phyloP scores from a whole-genome alignment of 2,797 vertebrate genomes.

The Psittacula echo region DNA sequence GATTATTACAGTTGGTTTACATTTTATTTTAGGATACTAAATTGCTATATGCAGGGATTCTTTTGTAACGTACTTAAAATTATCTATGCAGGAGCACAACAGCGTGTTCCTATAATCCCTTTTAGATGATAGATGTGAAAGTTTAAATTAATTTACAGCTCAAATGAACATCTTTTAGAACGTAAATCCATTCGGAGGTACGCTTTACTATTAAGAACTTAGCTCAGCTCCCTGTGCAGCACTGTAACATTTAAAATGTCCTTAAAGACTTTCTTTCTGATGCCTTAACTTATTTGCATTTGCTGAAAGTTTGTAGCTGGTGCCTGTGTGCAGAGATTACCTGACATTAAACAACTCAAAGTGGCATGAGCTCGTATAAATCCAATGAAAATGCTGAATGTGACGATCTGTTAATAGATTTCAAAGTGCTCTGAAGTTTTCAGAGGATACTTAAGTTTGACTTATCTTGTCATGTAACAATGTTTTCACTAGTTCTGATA shows the following conservation, averaged over 20 bases:
- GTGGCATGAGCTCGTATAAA: conserved; percentile 42
- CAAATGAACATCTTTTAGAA: not conserved
- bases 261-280: conserved; percentile 48
- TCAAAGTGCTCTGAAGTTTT: conserved; percentile 25
- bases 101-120: not conserved
- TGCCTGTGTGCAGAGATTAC: conserved; percentile 43
- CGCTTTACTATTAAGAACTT: not conserved
- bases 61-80: not conserved
- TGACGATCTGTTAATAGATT: not conserved
- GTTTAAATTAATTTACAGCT: not conserved
- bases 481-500: conserved; percentile 19
- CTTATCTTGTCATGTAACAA: conserved; percentile 15
- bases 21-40: not conserved
- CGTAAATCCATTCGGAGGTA: not conserved
- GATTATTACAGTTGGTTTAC: not conserved
- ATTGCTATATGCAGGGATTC: not conserved
- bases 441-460: not conserved
- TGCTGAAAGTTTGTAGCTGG: conserved; percentile 50
- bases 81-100: not conserved
- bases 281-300: conserved; percentile 66
- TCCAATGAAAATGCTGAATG: conserved; percentile 36
- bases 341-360: not conserved
- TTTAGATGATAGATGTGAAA: not conserved
- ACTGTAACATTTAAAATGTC: not conserved
- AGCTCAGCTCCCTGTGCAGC: conserved; percentile 31